These are phyloP conservation scores for Plecotus auritus DNA, from an alignment of 2,113 vertebrate genomes.

Conservation along the genomic window DNA sequence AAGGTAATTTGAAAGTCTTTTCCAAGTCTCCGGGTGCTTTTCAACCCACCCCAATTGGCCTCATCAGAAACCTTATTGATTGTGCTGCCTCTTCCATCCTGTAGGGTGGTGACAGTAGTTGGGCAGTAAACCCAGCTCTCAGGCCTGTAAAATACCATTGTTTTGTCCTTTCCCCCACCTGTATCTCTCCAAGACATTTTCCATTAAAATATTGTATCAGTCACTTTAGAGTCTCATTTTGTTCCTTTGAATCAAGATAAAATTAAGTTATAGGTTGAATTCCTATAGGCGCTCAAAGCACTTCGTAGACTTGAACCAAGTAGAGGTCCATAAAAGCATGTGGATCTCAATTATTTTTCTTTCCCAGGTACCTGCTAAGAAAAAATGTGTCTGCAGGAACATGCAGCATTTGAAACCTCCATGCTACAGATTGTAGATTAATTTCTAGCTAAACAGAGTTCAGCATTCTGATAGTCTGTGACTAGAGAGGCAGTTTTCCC, in stretches of 20 bases:
- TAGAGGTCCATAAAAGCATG: neutral
- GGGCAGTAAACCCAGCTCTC: neutral
- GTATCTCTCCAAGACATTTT: neutral
- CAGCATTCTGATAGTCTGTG: constrained; percentile 52
- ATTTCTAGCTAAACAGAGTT: constrained; percentile 72
- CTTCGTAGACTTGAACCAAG: constrained; percentile 51
- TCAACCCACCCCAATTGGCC: neutral
- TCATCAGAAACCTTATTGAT: constrained; percentile 23
- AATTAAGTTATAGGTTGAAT: constrained; percentile 26
- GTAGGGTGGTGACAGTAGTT: neutral
- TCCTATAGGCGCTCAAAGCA: neutral
- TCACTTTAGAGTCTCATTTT: constrained; percentile 54
- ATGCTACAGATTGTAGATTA: constrained; percentile 65
- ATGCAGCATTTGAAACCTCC: constrained; percentile 30
- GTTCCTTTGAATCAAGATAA: constrained; percentile 44
- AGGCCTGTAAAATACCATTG: neutral
- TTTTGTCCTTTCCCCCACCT: neutral
- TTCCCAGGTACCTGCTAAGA: neutral
- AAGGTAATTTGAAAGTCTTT: constrained; percentile 20
- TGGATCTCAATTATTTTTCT: constrained; percentile 51
- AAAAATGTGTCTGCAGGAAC: constrained; percentile 51
- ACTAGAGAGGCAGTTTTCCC: constrained; percentile 25
- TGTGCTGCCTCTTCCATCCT: neutral
- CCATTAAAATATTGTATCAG: constrained; percentile 37
- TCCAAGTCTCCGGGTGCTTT: neutral